Base-by-base conservation (phyloP, 2,113 vertebrate genomes). In the Gallinago paraguaiae region DNA sequence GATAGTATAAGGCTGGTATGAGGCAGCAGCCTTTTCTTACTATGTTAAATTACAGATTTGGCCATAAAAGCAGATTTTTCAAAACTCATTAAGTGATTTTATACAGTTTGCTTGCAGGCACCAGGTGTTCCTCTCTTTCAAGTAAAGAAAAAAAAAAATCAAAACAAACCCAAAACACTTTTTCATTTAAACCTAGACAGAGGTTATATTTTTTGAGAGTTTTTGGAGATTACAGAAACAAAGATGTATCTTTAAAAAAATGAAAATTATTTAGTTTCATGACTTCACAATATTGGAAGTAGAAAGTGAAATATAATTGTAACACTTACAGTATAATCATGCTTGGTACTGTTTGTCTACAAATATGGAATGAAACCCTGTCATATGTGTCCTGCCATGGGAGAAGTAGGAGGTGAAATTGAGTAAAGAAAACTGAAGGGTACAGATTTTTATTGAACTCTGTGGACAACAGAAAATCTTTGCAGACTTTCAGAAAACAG, bases 1-100 rank as follows among this genome's bases (percentile, higher is more conserved):
- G 17, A 24, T 83, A 83, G 56, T 70, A 19, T 48, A 75, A 56
- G 20, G 14, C 60, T 88, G 13, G 2, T 70, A 19, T 53, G 68
- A 78, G 50, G 76, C 25, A 67, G 28, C 56, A 85, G 37, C 35
- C 50, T 94, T 90, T 94, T 92, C 41, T 80, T 45, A 31, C 35
- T 48, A 46, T 92, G 54, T 45, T 85, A 63, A 91, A 90, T 82
- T 92, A 54, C 22, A 51, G 71, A 86, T 76, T 61, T 81, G 63
- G 17, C 65, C 13, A 30, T 82, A 79, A 93, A 93, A 93, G 43
- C 37, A 79, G 43, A 51, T 70, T 86, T 82, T 83, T 78, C 69
- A 88, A 75, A 95, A 88, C 46, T 77, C 50, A 88, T 64, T 3
- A 92, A 88, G 43, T 92, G n/a, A 53, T 50, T 92, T 91, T 89